A percentile compares a stretch with the other conserved stretches of the same genome.
phyloP scores from a whole-genome alignment of 1,140 invertebrate species.

The Eupristina koningsbergeri region DNA sequence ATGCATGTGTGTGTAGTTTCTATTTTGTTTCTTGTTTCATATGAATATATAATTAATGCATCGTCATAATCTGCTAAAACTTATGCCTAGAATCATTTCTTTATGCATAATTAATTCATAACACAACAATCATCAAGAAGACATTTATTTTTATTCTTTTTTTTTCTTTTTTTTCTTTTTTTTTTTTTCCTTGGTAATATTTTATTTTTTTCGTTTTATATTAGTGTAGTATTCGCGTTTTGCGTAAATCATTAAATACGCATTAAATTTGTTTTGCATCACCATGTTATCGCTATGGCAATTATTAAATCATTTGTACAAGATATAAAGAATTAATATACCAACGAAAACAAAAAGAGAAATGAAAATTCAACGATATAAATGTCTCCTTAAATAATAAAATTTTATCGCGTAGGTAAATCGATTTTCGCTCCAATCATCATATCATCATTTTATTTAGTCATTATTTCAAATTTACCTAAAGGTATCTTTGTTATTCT shows the following conservation, averaged over 20 bases:
- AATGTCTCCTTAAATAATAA: constrained; percentile 50
- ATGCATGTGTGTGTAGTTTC: background rate
- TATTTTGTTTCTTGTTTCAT: background rate
- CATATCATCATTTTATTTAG: constrained; percentile 36
- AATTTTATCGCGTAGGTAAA: constrained; percentile 36
- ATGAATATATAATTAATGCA: constrained; percentile 22
- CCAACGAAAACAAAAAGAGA: constrained; percentile 6
- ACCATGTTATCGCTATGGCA: background rate
- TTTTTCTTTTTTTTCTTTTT: background rate
- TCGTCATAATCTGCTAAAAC: constrained; percentile 42
- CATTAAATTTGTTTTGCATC: constrained; percentile 1
- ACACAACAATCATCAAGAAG: constrained; percentile 46
- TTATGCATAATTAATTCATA: constrained; percentile 41
- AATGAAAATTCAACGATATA: constrained; percentile 25
- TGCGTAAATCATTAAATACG: background rate
- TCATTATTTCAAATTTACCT: constrained; percentile 43
- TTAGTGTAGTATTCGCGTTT: constrained; percentile 1
- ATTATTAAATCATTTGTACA: constrained; percentile 21
- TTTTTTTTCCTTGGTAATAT: constrained; percentile 1
- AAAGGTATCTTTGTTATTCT: constrained; percentile 43
- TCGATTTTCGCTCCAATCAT: constrained; percentile 29
- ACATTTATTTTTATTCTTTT: constrained; percentile 40
- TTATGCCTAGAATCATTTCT: constrained; percentile 39
- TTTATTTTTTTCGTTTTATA: constrained; percentile 19
- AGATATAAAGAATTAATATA: constrained; percentile 27